These are phyloP conservation scores for Lithophane socia DNA, from an alignment of 2,888 invertebrate species.

Conservation along the genomic window DNA sequence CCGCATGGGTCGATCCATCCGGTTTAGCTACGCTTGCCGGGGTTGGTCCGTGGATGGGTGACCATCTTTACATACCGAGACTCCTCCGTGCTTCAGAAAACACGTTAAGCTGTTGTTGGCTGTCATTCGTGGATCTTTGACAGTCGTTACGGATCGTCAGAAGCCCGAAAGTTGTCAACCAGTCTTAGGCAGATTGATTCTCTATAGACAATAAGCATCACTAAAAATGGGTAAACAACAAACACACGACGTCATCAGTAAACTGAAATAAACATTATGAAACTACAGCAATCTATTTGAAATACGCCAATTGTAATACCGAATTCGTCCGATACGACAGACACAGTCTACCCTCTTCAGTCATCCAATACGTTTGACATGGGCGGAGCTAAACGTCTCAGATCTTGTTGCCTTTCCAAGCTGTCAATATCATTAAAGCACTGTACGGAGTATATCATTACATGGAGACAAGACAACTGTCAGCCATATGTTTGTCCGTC, in stretches of 20 bases:
- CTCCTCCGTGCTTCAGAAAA: no score
- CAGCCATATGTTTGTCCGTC: constrained; percentile 16
- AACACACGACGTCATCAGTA: neutral
- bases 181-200: no score
- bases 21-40: no score
- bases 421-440: constrained; percentile 26
- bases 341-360: constrained; percentile 7
- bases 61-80: no score
- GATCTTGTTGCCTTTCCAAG: constrained; percentile 26
- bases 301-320: neutral
- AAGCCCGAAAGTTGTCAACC: no score
- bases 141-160: no score
- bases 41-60: no score
- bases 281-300: neutral
- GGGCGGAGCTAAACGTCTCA: constrained; percentile 8
- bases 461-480: constrained; percentile 32
- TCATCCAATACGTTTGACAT: neutral
- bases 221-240: neutral
- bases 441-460: constrained; percentile 24
- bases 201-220: neutral
- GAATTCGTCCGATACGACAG: neutral
- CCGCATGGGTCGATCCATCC: no score
- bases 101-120: no score
- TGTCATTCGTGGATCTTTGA: no score
- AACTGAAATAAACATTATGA: neutral